phyloP scores from a whole-genome alignment of 2,888 invertebrate species.

The Nipponacmea schrenckii region DNA sequence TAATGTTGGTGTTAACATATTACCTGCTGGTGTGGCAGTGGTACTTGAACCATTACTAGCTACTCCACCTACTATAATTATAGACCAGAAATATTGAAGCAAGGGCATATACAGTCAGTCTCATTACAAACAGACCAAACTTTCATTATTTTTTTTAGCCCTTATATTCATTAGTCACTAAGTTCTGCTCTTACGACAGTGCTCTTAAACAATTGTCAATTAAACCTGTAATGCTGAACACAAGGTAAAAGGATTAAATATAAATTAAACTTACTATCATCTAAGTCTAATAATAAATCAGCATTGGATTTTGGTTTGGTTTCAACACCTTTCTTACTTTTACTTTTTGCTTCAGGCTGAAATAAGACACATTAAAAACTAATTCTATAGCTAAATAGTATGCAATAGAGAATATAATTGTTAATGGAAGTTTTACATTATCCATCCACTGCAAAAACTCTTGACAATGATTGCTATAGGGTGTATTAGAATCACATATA shows the following conservation, averaged over 20 bases:
- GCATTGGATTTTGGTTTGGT: slow-evolving; percentile 23
- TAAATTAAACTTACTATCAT: slow-evolving; percentile 76
- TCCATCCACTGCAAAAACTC: too few species aligned
- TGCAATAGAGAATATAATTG: too few species aligned
- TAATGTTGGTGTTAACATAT: slow-evolving; percentile 54
- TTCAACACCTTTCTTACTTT: slow-evolving; percentile 1
- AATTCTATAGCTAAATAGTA: too few species aligned
- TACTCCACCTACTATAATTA: neutral
- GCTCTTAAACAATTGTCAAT: neutral
- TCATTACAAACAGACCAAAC: too few species aligned
- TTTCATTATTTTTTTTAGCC: too few species aligned
- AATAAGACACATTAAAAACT: neutral
- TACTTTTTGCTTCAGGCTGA: neutral
- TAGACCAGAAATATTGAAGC: too few species aligned
- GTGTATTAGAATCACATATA: too few species aligned
- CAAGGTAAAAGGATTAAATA: neutral
- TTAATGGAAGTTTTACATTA: too few species aligned
- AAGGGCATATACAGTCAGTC: too few species aligned
- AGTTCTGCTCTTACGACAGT: neutral
- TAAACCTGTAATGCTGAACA: neutral
- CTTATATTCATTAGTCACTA: neutral
- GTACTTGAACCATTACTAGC: slow-evolving; percentile 24
- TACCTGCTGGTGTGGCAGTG: slow-evolving; percentile 32
- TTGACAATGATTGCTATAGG: too few species aligned
- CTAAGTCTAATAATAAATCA: slow-evolving; percentile 85